These are phyloP conservation scores for Willowsia nigromaculata DNA, from an alignment of 2,888 invertebrate species.

Conservation along the genomic window DNA sequence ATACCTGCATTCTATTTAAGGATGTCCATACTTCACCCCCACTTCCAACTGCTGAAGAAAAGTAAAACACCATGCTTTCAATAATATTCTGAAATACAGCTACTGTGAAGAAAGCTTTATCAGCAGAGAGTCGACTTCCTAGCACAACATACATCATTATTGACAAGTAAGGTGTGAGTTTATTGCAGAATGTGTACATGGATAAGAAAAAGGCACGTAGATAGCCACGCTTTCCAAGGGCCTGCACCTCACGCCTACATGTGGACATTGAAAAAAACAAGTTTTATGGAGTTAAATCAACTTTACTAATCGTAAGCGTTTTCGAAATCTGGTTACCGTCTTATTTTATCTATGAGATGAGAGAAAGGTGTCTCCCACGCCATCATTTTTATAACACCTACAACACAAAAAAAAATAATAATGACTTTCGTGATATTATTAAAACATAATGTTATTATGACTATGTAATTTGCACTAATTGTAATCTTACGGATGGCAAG, in stretches of 20 bases:
- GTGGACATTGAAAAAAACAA: too few species aligned
- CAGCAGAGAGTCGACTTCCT: slow-evolving; percentile 82
- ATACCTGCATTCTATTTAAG: slow-evolving; percentile 61
- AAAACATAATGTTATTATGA: neutral
- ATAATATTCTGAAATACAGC: slow-evolving; percentile 73
- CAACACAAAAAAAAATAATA: neutral
- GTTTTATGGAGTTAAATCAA: too few species aligned
- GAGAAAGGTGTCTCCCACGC: slow-evolving; percentile 85
- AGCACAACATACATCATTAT: slow-evolving; percentile 75
- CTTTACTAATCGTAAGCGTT: too few species aligned
- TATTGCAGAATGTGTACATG: slow-evolving; percentile 86
- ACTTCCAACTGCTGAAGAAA: slow-evolving; percentile 83
- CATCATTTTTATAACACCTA: slow-evolving; percentile 84
- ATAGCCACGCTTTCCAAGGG: slow-evolving; percentile 84
- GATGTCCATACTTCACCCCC: slow-evolving; percentile 80
- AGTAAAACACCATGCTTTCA: slow-evolving; percentile 70
- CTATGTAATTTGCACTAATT: neutral
- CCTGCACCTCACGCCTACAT: slow-evolving; percentile 85
- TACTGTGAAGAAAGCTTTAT: slow-evolving; percentile 82
- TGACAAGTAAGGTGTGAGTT: slow-evolving; percentile 75
- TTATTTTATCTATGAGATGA: slow-evolving; percentile 80
- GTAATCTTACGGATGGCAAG: slow-evolving; percentile 81
- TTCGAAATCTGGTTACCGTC: slow-evolving; percentile 43
- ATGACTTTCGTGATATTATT: neutral
- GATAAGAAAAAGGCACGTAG: slow-evolving; percentile 85